Conservation (phyloP, 2,888 invertebrate species). For the Dione vanillae region DNA sequence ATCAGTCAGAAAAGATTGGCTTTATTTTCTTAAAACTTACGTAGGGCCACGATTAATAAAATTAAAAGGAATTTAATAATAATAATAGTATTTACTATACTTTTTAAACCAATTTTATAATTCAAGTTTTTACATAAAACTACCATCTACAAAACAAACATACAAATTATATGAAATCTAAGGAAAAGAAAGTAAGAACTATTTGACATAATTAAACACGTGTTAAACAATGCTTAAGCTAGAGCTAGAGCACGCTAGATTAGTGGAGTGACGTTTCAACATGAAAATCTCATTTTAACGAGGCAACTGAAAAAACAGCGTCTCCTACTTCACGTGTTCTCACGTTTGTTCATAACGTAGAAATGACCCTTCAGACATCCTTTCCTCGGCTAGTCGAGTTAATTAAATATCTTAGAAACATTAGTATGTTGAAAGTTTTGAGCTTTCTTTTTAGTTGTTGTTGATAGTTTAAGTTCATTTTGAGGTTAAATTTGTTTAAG, state of each 20-base stretch:
- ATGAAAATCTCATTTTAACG: slow-evolving; percentile 46
- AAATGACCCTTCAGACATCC: slow-evolving; percentile 57
- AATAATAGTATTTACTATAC: no score
- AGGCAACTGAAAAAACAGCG: slow-evolving; percentile 40
- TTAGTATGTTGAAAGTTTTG: slow-evolving; percentile 48
- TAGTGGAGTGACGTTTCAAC: slow-evolving; percentile 33
- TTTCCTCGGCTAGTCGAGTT: slow-evolving; percentile 58
- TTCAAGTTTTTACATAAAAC: no score
- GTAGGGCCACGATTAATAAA: no score
- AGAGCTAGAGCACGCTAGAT: slow-evolving; percentile 34
- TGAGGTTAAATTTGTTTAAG: background rate
- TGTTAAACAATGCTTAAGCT: slow-evolving; percentile 25
- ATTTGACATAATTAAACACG: slow-evolving; percentile 23
- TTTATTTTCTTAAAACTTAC: no score
- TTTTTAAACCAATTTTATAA: no score
- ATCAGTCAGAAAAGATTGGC: no score
- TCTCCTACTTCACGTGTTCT: slow-evolving; percentile 56
- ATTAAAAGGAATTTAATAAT: no score
- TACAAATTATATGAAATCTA: background rate
- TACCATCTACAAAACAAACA: background rate
- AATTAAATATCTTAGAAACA: slow-evolving; percentile 66
- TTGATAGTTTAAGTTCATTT: background rate
- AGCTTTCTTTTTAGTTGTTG: slow-evolving; percentile 53
- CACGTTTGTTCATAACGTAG: slow-evolving; percentile 67
- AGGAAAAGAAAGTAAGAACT: slow-evolving; percentile 10